Conservation (phyloP, 92 coral and sea anemone genomes). For the Phenganax stokvisi region DNA sequence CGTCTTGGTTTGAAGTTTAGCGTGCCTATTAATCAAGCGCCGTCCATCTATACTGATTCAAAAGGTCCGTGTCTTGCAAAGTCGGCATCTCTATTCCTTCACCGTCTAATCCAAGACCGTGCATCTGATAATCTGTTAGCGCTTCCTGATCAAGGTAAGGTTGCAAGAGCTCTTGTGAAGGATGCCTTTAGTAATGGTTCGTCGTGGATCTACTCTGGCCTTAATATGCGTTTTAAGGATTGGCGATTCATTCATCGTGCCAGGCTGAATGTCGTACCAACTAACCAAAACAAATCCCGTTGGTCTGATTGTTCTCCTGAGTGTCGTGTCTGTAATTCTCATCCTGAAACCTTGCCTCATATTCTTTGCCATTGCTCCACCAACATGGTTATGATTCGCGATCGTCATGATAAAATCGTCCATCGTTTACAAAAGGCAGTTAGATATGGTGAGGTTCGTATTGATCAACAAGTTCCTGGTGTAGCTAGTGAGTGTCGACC, state of each 20-base stretch:
- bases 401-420: neutral
- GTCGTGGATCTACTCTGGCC: neutral
- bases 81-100: neutral
- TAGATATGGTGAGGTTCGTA: neutral
- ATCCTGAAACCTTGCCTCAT: slow-evolving; percentile 2
- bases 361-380: neutral
- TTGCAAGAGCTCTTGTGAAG: neutral
- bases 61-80: neutral
- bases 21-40: neutral
- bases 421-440: neutral
- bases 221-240: neutral
- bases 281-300: neutral
- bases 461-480: neutral
- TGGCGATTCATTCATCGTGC: slow-evolving; percentile 12
- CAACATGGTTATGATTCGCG: slow-evolving; percentile 2
- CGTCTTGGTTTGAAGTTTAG: neutral
- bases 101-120: neutral
- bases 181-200: slow-evolving; percentile 4
- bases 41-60: neutral
- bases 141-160: neutral
- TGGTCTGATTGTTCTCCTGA: neutral
- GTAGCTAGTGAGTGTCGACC: neutral
- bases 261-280: neutral
- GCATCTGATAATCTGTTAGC: neutral
- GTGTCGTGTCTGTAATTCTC: slow-evolving; percentile 1